Conservation (phyloP, 2,888 invertebrate genomes). For the Notocelia uddmanniana region DNA sequence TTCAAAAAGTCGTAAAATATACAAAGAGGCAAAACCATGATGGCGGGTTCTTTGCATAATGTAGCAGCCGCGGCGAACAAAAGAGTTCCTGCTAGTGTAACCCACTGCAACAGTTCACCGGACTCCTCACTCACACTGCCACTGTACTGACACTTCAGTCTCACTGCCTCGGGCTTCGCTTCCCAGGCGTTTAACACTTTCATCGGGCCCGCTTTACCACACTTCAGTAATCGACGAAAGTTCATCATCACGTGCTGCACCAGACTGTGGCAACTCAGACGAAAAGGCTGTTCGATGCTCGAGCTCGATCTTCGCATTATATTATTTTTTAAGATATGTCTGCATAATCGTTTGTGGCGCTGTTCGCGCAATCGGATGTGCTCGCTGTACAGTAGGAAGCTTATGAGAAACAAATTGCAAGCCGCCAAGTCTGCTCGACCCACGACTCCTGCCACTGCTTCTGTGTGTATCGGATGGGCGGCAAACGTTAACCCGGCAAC, state of each 20-base stretch:
- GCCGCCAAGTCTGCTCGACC: constrained; percentile 98
- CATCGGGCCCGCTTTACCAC: constrained; percentile 74
- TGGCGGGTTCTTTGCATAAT: constrained; percentile 97
- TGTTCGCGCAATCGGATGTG: constrained; percentile 89
- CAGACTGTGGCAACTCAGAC: constrained; percentile 77
- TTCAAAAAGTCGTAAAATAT: constrained; percentile 93
- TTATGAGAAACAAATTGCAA: constrained; percentile 95
- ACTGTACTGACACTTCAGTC: constrained; percentile 75
- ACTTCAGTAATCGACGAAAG: constrained; percentile 74
- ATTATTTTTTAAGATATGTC: constrained; percentile 69
- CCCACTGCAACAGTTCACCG: constrained; percentile 79
- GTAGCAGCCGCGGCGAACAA: constrained; percentile 92
- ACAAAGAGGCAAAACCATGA: constrained; percentile 96
- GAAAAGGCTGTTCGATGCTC: constrained; percentile 71
- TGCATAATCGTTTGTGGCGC: constrained; percentile 69
- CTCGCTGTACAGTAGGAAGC: constrained; percentile 94
- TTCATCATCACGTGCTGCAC: constrained; percentile 79
- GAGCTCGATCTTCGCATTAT: constrained; percentile 58
- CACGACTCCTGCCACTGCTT: constrained; percentile 98
- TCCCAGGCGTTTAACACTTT: constrained; percentile 73
- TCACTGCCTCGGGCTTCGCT: constrained; percentile 66
- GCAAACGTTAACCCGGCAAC: constrained; percentile 96
- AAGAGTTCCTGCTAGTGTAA: constrained; percentile 87
- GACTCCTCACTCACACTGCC: constrained; percentile 77
- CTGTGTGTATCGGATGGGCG: constrained; percentile 98